A percentile compares a stretch with the other conserved stretches of the same genome.
Conservation (phyloP, 1,140 invertebrate species). For the Plutomurus gul region DNA sequence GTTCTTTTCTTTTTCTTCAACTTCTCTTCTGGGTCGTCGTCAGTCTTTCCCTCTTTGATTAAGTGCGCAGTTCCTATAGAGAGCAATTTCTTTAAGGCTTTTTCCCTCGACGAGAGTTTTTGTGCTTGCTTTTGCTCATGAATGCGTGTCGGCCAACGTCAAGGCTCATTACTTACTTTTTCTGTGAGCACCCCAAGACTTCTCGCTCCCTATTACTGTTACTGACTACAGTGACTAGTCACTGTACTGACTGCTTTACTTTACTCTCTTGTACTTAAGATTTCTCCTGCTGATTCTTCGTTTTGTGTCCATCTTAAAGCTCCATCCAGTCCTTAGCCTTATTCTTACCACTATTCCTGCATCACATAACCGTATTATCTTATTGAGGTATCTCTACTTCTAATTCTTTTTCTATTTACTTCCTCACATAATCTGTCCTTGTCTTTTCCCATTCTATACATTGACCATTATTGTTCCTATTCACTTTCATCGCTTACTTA, state of each 20-base stretch:
- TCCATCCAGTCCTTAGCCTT: background rate
- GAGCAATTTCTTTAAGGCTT: slow-evolving; percentile 32
- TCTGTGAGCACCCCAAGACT: slow-evolving; percentile 11
- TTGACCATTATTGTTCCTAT: too few relatives aligned
- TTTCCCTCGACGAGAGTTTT: slow-evolving; percentile 35
- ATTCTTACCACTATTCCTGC: background rate
- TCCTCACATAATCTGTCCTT: background rate
- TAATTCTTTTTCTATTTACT: slow-evolving; percentile 6
- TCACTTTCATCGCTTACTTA: too few relatives aligned
- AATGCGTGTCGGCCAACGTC: slow-evolving; percentile 35
- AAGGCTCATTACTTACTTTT: slow-evolving; percentile 31
- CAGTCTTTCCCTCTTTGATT: slow-evolving; percentile 34
- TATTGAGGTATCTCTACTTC: background rate
- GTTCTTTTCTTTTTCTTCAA: slow-evolving; percentile 23
- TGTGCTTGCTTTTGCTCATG: slow-evolving; percentile 33
- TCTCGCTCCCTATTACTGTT: slow-evolving; percentile 17
- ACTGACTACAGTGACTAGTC: background rate
- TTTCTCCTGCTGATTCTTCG: background rate
- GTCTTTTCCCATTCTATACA: background rate
- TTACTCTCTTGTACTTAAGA: background rate
- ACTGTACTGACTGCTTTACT: background rate
- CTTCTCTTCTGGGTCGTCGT: background rate
- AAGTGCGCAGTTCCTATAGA: slow-evolving; percentile 32
- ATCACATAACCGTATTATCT: too few relatives aligned
- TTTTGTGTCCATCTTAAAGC: background rate